Evolutionary conservation across 2,797 vertebrate genomes (phyloP).

Genomic region (Nannoperca obscura): DNA sequence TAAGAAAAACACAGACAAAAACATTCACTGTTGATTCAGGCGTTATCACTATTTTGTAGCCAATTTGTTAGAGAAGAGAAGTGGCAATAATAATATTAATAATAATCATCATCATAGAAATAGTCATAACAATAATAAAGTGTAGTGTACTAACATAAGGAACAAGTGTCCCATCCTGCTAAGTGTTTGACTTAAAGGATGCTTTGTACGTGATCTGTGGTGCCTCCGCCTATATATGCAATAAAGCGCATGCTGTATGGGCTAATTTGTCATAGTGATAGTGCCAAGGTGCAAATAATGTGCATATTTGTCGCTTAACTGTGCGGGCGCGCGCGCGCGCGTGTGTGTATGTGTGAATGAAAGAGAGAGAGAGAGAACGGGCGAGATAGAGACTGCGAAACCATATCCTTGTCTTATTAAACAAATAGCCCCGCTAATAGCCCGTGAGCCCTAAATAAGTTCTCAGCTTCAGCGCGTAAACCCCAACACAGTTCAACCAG

Average conservation of each 20-base stretch:
- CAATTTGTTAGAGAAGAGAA: neutral
- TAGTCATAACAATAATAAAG: neutral
- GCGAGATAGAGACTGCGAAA: conserved; percentile 19
- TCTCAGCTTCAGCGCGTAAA: conserved; percentile 57
- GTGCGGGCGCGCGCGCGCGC: conserved; percentile 11
- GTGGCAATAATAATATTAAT: neutral
- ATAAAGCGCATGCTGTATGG: conserved; percentile 60
- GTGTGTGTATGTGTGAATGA: neutral
- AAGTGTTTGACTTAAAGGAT: conserved; percentile 41
- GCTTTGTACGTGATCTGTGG: conserved; percentile 48
- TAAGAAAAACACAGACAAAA: too few species aligned
- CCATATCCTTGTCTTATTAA: conserved; percentile 66
- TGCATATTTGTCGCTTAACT: conserved; percentile 57
- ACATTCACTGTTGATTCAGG: neutral
- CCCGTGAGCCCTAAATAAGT: conserved; percentile 57
- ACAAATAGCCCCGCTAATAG: conserved; percentile 65
- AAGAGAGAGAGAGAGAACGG: neutral
- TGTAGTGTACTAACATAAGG: conserved; percentile 12
- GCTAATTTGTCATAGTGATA: conserved; percentile 72
- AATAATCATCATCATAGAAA: conserved; percentile 23
- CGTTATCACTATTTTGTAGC: neutral
- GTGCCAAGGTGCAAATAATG: conserved; percentile 69
- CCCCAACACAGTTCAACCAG: conserved; percentile 24
- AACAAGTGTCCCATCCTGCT: conserved; percentile 46
- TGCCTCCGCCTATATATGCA: conserved; percentile 48